These are phyloP conservation scores for Nycticryphes semicollaris DNA, from an alignment of 2,113 vertebrate species.

Conservation along the genomic window DNA sequence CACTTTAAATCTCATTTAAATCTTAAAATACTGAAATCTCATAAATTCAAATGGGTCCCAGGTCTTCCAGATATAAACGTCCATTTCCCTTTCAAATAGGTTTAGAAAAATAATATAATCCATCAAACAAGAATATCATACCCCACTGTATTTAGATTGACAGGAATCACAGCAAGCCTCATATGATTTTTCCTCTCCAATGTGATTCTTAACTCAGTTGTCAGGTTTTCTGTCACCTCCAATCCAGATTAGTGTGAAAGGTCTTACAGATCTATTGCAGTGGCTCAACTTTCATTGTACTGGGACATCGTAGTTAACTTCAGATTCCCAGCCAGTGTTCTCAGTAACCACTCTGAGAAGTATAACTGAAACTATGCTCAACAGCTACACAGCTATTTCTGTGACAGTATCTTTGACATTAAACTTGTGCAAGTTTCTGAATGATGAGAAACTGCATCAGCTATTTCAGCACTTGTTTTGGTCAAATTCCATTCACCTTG, in stretches of 20 bases:
- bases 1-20: constrained; percentile 31
- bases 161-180: background rate
- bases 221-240: constrained; percentile 2
- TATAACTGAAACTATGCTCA: background rate
- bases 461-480: background rate
- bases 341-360: background rate
- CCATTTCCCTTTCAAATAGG: background rate
- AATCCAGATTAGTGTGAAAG: background rate
- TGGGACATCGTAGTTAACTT: background rate
- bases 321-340: background rate
- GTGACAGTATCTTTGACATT: background rate
- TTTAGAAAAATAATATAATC: background rate
- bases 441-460: background rate
- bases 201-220: background rate
- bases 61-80: background rate
- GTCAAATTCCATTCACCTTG: background rate
- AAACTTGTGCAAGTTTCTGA: background rate
- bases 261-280: background rate
- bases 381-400: background rate
- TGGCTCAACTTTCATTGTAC: background rate
- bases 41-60: background rate
- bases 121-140: background rate
- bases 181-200: background rate
- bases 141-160: background rate
- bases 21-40: constrained; percentile 28